Evolutionary conservation across 2,888 invertebrate genomes (phyloP), one percentile per base, ranked within the genome.

Genomic region (Eulithis testata): DNA sequence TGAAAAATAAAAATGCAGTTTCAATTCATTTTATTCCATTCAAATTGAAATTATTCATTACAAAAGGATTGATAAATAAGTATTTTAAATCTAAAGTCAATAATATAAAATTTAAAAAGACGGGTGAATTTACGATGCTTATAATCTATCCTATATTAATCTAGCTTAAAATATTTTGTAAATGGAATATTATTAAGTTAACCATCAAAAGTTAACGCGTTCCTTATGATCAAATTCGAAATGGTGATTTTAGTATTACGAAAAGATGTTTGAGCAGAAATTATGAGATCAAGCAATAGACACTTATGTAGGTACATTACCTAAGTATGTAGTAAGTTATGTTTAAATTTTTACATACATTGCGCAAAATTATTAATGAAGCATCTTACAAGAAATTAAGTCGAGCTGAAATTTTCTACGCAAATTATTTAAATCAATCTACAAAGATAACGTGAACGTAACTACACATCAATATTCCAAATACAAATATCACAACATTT

Each of bases 401-500:
- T 47, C n/a, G 31, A 11, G 12, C 27, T 36, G 45, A 47, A 45
- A 36, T 40, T 8, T n/a, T 21, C 21, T 56, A 14, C 8, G 40
- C 55, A 62, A 69, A 64, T 59, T 31, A 76, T 49, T 50, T 27
- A 31, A 51, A 36, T 43, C 50, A 45, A 53, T 53, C 53, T 67
- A 70, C 36, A 44, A 57, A 75, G 71, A 67, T 56, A 68, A 70
- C 52, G 68, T 65, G 66, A 74, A 72, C 71, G 61, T 73, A 84
- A 79, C 75, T 87, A 88, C 85, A 63, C 63, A 63, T 60, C 79
- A 91, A 91, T 93, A 93, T 93, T 93, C 93, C 93, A 93, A 87
- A 90, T 93, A 93, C 93, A 93, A 93, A 92, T 93, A 93, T 93
- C 93, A 93, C 93, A 91, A 91, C 90, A 92, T 91, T 92, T 89